phyloP scores from a whole-genome alignment of 2,888 invertebrate species.

The Eristalis arbustorum region DNA sequence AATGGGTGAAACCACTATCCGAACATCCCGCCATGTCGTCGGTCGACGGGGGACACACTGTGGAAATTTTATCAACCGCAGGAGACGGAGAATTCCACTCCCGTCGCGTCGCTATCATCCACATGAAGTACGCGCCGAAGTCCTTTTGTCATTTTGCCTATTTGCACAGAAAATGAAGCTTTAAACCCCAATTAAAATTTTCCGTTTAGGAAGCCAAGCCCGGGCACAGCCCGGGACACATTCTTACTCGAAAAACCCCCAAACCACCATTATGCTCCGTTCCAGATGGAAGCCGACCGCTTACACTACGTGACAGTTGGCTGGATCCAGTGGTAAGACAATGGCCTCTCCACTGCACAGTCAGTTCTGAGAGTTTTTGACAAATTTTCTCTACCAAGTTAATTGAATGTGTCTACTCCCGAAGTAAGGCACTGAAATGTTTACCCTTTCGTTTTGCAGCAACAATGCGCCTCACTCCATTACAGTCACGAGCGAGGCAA shows the following conservation, averaged over 20 bases:
- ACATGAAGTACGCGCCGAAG: constrained; percentile 1
- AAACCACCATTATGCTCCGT: constrained; percentile 26
- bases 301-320: constrained; percentile 34
- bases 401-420: not conserved
- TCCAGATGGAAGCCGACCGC: constrained; percentile 6
- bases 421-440: constrained; percentile 16
- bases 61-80: constrained; percentile 12
- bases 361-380: not conserved
- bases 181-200: constrained; percentile 65
- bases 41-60: not conserved
- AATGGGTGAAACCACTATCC: constrained; percentile 45
- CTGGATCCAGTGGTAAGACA: constrained; percentile 23
- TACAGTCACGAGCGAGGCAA: not conserved
- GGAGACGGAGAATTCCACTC: not conserved
- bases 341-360: not conserved
- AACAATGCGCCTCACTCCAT: not conserved
- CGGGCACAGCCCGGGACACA: constrained; percentile 7
- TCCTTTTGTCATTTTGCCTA: constrained; percentile 64
- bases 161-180: constrained; percentile 53
- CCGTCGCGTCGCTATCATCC: not conserved
- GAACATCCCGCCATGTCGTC: not conserved
- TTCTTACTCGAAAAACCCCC: constrained; percentile 37
- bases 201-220: constrained; percentile 33
- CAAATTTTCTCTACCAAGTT: not conserved
- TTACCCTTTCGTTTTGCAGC: constrained; percentile 15